Percentiles rank a stretch among this genome's conserved stretches.
phyloP scores from a whole-genome alignment of 2,797 vertebrate genomes.

The Leuciscus waleckii region DNA sequence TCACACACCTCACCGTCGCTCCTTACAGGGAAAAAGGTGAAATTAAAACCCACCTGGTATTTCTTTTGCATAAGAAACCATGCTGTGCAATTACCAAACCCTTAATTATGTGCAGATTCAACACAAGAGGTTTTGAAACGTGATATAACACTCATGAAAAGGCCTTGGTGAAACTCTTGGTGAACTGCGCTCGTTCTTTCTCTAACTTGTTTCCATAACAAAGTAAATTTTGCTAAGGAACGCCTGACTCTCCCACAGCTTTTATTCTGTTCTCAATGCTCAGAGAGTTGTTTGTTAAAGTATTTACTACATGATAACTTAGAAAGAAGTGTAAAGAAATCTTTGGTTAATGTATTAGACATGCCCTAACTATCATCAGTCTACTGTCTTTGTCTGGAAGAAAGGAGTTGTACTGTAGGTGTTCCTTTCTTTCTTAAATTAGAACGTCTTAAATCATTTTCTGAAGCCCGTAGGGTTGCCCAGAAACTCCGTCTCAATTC shows the following conservation, averaged over 20 bases:
- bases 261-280: constrained; percentile 7
- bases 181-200: background rate
- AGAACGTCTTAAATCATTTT: constrained; percentile 43
- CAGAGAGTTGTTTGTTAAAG: background rate
- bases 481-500: background rate
- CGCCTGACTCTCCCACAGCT: constrained; percentile 4
- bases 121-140: constrained; percentile 33
- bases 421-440: constrained; percentile 18
- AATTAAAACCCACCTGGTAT: constrained; percentile 22
- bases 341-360: constrained; percentile 2
- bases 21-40: background rate
- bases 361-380: background rate
- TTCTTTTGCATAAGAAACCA: constrained; percentile 2
- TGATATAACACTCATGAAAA: background rate
- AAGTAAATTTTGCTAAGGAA: constrained; percentile 54
- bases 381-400: background rate
- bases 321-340: background rate
- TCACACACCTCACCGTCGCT: background rate
- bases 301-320: constrained; percentile 2
- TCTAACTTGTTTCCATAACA: constrained; percentile 14
- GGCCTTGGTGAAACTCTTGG: background rate
- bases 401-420: background rate
- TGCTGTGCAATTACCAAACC: constrained; percentile 36
- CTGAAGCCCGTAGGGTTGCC: constrained; percentile 1
- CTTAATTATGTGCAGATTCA: constrained; percentile 34